These are phyloP conservation scores for Nephotettix cincticeps DNA, from an alignment of 1,140 invertebrate genomes.

Conservation along the genomic window DNA sequence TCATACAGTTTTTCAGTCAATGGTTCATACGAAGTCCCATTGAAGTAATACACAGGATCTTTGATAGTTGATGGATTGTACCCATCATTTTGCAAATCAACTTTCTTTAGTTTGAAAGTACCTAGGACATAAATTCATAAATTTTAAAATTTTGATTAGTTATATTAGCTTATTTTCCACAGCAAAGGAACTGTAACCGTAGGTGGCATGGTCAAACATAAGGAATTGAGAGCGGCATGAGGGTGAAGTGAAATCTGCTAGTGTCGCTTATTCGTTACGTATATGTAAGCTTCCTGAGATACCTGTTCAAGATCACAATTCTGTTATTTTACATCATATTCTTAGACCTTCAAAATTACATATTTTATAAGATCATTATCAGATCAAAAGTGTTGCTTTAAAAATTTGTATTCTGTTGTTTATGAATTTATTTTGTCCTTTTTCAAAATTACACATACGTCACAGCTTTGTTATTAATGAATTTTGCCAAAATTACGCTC, in stretches of 20 bases:
- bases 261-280: neutral
- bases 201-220: neutral
- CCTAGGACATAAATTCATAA: conserved; percentile 49
- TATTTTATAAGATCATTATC: no score
- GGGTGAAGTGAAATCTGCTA: neutral
- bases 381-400: no score
- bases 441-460: no score
- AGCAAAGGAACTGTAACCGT: neutral
- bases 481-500: no score
- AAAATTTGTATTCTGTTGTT: no score
- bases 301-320: no score
- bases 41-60: conserved; percentile 74
- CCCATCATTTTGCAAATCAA: conserved; percentile 74
- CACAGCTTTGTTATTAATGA: no score
- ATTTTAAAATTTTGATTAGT: neutral
- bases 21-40: conserved; percentile 61
- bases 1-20: conserved; percentile 67
- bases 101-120: conserved; percentile 91
- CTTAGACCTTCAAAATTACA: no score
- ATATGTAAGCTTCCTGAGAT: no score
- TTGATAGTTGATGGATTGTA: conserved; percentile 63
- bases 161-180: neutral
- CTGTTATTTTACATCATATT: no score
- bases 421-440: no score
- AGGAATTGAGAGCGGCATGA: no score